Evolutionary conservation across 2,113 vertebrate genomes (phyloP), one percentile per base, ranked within the genome.

Genomic region (Ptychochromis oligacanthus): DNA sequence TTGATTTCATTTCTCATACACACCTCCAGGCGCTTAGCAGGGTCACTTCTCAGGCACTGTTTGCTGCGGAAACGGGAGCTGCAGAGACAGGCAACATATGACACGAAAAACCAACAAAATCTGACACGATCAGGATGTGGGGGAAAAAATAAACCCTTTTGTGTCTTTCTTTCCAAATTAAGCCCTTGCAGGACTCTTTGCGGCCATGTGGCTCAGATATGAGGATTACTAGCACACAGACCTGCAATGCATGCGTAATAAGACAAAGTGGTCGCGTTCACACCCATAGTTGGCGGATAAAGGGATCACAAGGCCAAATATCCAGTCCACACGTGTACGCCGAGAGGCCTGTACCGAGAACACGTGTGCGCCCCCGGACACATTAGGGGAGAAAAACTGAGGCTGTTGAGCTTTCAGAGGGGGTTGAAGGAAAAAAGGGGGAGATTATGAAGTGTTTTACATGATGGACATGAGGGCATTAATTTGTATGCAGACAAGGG

Each of bases 231-330:
- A 77, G 57, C 82, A 55, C 24, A 87, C 75, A 58, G 83, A 82
- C 85, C 82, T 67, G 85, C 76, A 67, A 54, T 89, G 84, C 87
- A 84, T 80, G 84, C 85, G 75, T 80, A 92, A 85, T 84, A 85
- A 72, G 59, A 91, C 82, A 85, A 87, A 93, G 85, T 87, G 78
- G 80, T 57, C 74, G 86, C 76, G 80, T 89, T 89, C 91, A 93
- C 87, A 85, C 89, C 75, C 85, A 80, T 61, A 83, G 83, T 80
- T 72, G 79, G 65, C 7, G 89, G 82, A 93, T 87, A 87, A 91
- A 90, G 34, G 82, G 80, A 89, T 88, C 91, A 91, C 77, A 93
- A 91, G 90, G 91, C 93, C 90, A 88, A 88, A 84, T 82, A 87
- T 87, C 83, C 89, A 60, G 62, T 78, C 74, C 81, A 87, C 93